Evolutionary conservation across 2,888 invertebrate genomes (phyloP), one percentile per base, ranked within the genome.

Genomic region (Odontocolon sp.): DNA sequence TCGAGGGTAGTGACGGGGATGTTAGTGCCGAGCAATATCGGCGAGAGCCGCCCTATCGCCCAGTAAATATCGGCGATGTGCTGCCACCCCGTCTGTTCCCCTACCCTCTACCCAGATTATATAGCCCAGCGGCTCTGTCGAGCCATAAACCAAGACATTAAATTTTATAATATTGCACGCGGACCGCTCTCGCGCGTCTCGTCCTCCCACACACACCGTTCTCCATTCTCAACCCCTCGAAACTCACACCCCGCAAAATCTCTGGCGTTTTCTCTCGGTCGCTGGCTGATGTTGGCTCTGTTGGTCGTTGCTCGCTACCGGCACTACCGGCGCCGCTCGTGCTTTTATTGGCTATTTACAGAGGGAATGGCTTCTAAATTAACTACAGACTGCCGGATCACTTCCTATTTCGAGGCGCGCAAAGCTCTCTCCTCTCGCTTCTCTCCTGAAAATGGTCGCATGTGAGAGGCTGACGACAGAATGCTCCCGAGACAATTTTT

Each of bases 321-420:
- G 50, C 74, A 47, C 31, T 57, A 36, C 67, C 54, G 42, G 57
- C 64, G 61, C 67, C 70, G 75, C 78, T 77, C 84, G 83, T 79
- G 86, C 88, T 90, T 90, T 90, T 90, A 90, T 90, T 90, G 90
- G 88, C 90, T 90, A 89, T 90, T 90, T 90, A 88, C 89, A 87
- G 88, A 88, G 89, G 87, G 87, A 90, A 90, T 89, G 88, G 89
- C 88, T 88, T 88, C 88, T 90, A 89, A 90, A 90, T 90, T 90
- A 90, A 90, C 90, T 88, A 87, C 86, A 86, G 87, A 88, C 89
- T 89, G 86, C 87, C 85, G 87, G 87, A 88, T 88, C 88, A 87
- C 87, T 86, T 81, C 78, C 74, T 79, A 77, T 77, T 78, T 71
- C 64, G 70, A 52, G 67, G 23, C 61, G 64, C 36, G 64, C 50